Evolutionary conservation across 2,888 invertebrate species (phyloP).

Genomic region (Cephonodes hylas): DNA sequence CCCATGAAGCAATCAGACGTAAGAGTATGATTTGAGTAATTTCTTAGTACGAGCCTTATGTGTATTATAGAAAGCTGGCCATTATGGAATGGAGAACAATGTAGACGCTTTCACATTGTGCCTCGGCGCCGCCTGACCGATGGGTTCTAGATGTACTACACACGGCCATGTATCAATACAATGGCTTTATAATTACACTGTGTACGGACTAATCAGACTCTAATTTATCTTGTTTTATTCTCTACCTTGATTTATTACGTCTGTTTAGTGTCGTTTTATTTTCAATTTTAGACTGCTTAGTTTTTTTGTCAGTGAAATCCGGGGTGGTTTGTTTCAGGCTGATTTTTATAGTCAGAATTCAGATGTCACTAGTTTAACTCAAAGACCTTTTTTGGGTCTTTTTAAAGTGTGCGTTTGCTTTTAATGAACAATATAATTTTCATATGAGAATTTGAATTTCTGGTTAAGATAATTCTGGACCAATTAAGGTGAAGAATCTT

Average conservation of each 20-base stretch:
- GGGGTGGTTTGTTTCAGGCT: too few relatives aligned
- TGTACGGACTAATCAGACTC: neutral
- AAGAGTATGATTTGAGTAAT: neutral
- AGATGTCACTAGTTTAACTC: too few relatives aligned
- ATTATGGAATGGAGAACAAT: constrained; percentile 21
- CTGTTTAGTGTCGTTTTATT: too few relatives aligned
- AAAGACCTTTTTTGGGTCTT: too few relatives aligned
- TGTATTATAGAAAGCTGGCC: neutral
- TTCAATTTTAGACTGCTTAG: too few relatives aligned
- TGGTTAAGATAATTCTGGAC: too few relatives aligned
- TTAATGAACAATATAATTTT: too few relatives aligned
- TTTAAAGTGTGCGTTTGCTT: too few relatives aligned
- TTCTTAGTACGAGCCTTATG: constrained; percentile 4
- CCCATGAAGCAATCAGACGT: neutral
- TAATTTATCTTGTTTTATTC: neutral
- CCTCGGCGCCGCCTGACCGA: neutral
- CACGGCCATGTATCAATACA: neutral
- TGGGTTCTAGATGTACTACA: neutral
- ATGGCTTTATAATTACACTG: neutral
- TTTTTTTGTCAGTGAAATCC: too few relatives aligned
- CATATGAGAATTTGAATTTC: too few relatives aligned
- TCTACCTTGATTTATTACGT: neutral
- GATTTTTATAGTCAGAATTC: too few relatives aligned
- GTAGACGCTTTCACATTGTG: constrained; percentile 6
- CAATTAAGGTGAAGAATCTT: too few relatives aligned